Base-by-base conservation (phyloP, 2,888 invertebrate genomes). In the Hartigia nigra region DNA sequence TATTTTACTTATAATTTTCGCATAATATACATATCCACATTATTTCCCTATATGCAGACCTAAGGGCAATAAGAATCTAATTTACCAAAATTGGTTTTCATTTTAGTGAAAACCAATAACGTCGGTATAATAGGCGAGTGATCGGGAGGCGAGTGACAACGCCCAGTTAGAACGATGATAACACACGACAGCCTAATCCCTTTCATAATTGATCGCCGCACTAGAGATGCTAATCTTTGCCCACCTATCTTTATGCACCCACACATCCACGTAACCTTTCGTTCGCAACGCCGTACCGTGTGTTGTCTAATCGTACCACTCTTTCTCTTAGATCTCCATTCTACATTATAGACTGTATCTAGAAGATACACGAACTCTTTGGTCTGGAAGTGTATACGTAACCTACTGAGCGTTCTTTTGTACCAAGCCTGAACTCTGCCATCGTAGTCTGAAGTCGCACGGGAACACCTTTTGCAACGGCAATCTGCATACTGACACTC, bases 141-240 rank as follows among this genome's bases (percentile, higher is more conserved):
- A 77, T 77, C 77, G 79, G 36, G 9, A 79, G 31, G 83, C 79
- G 79, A 78, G 84, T 83, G 85, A 84, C 83, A 84, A 80, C 78
- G 83, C 83, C 80, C 84, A 83, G 81, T 36, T 82, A 75, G 81
- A 82, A 79, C 79, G 81, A 77, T 79, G 86, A 88, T 87, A 88
- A 85, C 84, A 81, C 77, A 79, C 77, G 83, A 83, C 79, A 81
- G 83, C 81, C 86, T 88, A 88, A 86, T 86, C 84, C 82, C 79
- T 78, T 39, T 79, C 84, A 86, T 88, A 84, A 87, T 86, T 85
- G 86, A 86, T 86, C 82, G 83, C 80, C 76, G 81, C 80, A 81
- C 83, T 83, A 81, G 77, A 84, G 84, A 86, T 87, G 81, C 81
- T 84, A 85, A 87, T 87, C 85, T 74, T 77, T 79, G 77, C 79